Base-by-base conservation (phyloP, 2,888 invertebrate species). In the Cyclophora punctaria region DNA sequence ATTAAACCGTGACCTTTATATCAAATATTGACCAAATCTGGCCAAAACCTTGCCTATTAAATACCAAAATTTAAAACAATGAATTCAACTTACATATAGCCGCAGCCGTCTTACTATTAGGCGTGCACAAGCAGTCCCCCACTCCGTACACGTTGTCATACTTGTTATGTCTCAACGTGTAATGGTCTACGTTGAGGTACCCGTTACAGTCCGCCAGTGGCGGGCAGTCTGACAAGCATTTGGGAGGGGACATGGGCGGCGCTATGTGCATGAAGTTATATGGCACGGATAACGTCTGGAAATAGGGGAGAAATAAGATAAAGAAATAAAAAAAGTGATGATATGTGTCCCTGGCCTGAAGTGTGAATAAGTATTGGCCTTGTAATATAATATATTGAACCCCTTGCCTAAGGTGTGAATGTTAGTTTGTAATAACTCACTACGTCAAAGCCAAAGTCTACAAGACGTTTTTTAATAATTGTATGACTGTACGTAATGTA, bases 71-170 rank as follows among this genome's bases (percentile, higher is more conserved):
- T 20, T 20, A 20, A 20, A 20, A 20, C 20, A 20, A 20, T 20
- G 20, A 20, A 20, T 20, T 20, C 7, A 4, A 70, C 84, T 80
- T 79, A 97, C 97, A 96, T 60, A 96, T 93, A 52, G 98, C 97
- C 34, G 98, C 98, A 45, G 96, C 97, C 7, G 98, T 98, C 85
- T 98, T 99, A 1, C 97, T 94, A 65, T 98, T 98, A 0, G 98
- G 98, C 3, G 96, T 89, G 68, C 91, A 93, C 0, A 94, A 92
- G 71, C 98, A 98, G 80, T 99, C 99, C 3, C 99, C 99, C 46
- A 98, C 89, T 2, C 96, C 96, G 78, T 96, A 99, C 35, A 99
- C 90, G 75, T 99, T 98, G 2, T 88, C 76, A 80, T 91, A 97
- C 53, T 86, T 90, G 0, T 78, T 82, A 73, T 97, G 97, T 67